Evolutionary conservation across 2,888 invertebrate species (phyloP).

Genomic region (Lymantria dispar): DNA sequence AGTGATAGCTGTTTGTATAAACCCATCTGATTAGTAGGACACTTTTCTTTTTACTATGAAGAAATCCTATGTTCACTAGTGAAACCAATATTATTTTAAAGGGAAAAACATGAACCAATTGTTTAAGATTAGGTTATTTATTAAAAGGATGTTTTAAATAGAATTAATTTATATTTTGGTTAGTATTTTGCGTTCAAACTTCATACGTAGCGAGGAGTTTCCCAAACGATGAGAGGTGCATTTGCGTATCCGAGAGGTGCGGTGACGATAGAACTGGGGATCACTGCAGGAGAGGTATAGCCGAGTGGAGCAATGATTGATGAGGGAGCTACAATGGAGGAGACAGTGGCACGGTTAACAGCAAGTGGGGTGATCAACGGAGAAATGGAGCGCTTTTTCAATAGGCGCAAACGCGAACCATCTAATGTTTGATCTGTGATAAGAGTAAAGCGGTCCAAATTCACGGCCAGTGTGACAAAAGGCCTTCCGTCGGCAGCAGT

Average conservation of each 20-base stretch:
- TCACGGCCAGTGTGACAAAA: slow-evolving; percentile 72
- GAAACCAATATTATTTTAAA: no score
- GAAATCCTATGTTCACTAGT: no score
- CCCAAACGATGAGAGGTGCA: slow-evolving; percentile 22
- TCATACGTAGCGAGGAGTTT: slow-evolving; percentile 17
- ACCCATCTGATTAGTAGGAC: no score
- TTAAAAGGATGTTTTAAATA: no score
- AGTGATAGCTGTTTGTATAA: no score
- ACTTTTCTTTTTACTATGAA: no score
- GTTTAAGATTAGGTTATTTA: no score
- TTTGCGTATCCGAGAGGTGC: slow-evolving; percentile 21
- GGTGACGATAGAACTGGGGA: not conserved
- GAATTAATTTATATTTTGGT: no score
- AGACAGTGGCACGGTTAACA: not conserved
- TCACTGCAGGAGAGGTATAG: not conserved
- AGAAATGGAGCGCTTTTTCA: not conserved
- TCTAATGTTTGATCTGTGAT: slow-evolving; percentile 63
- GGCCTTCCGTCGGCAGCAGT: slow-evolving; percentile 73
- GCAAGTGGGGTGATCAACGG: not conserved
- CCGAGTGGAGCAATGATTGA: not conserved
- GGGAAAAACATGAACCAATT: no score
- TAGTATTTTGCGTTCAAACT: no score
- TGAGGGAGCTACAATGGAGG: not conserved
- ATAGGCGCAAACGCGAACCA: not conserved
- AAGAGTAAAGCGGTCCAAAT: slow-evolving; percentile 70